Base-by-base conservation (phyloP, 2,888 invertebrate species). In the Zaprionus obscuricornis region DNA sequence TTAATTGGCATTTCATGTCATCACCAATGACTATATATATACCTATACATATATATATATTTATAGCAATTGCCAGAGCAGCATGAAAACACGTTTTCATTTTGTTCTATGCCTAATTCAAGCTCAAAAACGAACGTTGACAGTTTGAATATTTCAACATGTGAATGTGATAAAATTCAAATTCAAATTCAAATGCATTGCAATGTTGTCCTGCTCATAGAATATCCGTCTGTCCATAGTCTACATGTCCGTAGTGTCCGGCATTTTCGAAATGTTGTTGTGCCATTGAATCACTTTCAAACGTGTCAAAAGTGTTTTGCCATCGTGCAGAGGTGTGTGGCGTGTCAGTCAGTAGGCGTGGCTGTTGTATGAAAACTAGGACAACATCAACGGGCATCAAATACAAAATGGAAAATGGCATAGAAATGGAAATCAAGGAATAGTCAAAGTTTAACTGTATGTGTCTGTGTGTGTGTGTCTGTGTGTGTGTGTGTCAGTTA, bases 231-330 rank as follows among this genome's bases (percentile, higher is more conserved):
- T n/a, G n/a, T n/a, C n/a, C n/a, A n/a, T n/a, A n/a, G 4, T n/a
- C 22, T 7, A 22, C 22, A 22, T 22, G 22, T 7, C 22, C 22
- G 4, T 7, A 22, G 22, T 29, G 29, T 29, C 29, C 29, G 29
- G 29, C n/a, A 29, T 4, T 4, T 7, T 5, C 5, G 22, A 5
- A 5, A 57, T 69, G 34, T 14, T 46, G 39, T 60, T 11, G 52
- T 57, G 45, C 58, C 52, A 66, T 70, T 66, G 73, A 73, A 64
- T 63, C 63, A 74, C 73, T 63, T 66, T 66, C 60, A 62, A 66
- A 73, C 70, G 72, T 73, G 72, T 54, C 46, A 40, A 59, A 79
- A 64, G 54, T 56, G 54, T 37, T n/a, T n/a, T n/a, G n/a, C n/a
- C n/a, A n/a, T n/a, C n/a, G n/a, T n/a, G n/a, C 47, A 10, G 58